phyloP scores from a whole-genome alignment of 2,888 invertebrate species.

The Bellardia pandia region DNA sequence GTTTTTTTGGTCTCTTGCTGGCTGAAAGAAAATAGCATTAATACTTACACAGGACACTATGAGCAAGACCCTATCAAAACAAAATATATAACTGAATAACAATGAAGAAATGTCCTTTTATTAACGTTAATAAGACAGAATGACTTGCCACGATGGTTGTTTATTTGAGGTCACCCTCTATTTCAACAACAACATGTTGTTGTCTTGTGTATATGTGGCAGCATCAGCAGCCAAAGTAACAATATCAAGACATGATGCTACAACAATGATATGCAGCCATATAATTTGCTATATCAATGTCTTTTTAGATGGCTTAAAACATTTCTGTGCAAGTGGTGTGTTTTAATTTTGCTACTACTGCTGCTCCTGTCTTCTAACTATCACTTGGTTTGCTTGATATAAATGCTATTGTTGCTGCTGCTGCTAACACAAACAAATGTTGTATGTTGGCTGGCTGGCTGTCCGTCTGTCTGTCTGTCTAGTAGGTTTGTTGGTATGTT shows the following conservation, averaged over 20 bases:
- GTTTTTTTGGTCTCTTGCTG: slow-evolving; percentile 17
- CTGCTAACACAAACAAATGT: background rate
- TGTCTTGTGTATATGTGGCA: slow-evolving; percentile 4
- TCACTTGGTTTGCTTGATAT: slow-evolving; percentile 33
- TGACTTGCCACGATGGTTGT: slow-evolving; percentile 74
- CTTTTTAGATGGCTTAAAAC: slow-evolving; percentile 68
- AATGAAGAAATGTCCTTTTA: slow-evolving; percentile 72
- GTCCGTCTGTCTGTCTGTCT: slow-evolving; percentile 10
- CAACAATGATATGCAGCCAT: slow-evolving; percentile 68
- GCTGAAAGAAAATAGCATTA: slow-evolving; percentile 24
- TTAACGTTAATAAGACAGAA: slow-evolving; percentile 76
- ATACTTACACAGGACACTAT: background rate
- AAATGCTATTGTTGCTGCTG: slow-evolving; percentile 31
- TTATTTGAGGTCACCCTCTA: slow-evolving; percentile 73
- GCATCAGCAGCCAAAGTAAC: slow-evolving; percentile 45
- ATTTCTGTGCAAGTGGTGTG: slow-evolving; percentile 54
- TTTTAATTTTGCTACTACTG: slow-evolving; percentile 16
- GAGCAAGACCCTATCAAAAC: background rate
- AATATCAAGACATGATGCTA: slow-evolving; percentile 49
- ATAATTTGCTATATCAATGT: slow-evolving; percentile 73
- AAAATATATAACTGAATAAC: slow-evolving; percentile 39
- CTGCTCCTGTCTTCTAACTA: slow-evolving; percentile 41
- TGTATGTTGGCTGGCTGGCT: background rate
- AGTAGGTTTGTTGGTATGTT: slow-evolving; percentile 17
- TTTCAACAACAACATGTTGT: slow-evolving; percentile 30